Base-by-base conservation (phyloP, 2,113 vertebrate species). In the Theristicus caerulescens region DNA sequence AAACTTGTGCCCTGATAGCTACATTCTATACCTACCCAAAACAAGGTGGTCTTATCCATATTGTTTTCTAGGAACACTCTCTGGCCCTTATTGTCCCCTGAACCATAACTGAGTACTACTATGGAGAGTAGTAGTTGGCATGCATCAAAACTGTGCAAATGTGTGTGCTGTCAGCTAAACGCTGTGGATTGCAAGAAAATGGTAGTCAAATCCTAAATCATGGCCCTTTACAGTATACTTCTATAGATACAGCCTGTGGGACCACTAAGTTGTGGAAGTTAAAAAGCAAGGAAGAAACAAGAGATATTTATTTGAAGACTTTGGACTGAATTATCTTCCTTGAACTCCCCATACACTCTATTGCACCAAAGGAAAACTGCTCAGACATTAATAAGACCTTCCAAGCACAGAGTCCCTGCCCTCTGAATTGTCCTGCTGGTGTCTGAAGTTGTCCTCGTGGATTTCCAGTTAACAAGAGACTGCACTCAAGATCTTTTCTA, bases 201-300 rank as follows among this genome's bases (percentile, higher is more conserved):
- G 46, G 55, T 47, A 67, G 38, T 52, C 74, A 92, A 88, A 72
- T 52, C 34, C 62, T 82, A 73, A 92, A 77, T 83, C 36, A 61
- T 24, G 24, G 10, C 7, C 19, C 21, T 86, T 82, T 65, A 52
- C 44, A 57, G 22, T 29, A 26, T 36, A n/a, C 11, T 57, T 81
- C 27, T 65, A 31, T 31, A 79, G 66, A 82, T 40, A n/a, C 58
- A 80, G 22, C 44, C 70, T 44, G 13, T 61, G 55, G 42, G 51
- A 95, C 59, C 72, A 78, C 36, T 88, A 54, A 78, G 18, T 71
- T 5, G 9, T 18, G 16, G 29, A 91, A 90, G 38, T 78, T 83
- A 71, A 92, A 94, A 90, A 83, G 29, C 17, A 81, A 91, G 47
- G 49, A 72, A 86, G 67, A 90, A 93, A 85, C 29, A 88, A 82